phyloP scores from a whole-genome alignment of 2,113 vertebrate genomes.

The Coturnix japonica region DNA sequence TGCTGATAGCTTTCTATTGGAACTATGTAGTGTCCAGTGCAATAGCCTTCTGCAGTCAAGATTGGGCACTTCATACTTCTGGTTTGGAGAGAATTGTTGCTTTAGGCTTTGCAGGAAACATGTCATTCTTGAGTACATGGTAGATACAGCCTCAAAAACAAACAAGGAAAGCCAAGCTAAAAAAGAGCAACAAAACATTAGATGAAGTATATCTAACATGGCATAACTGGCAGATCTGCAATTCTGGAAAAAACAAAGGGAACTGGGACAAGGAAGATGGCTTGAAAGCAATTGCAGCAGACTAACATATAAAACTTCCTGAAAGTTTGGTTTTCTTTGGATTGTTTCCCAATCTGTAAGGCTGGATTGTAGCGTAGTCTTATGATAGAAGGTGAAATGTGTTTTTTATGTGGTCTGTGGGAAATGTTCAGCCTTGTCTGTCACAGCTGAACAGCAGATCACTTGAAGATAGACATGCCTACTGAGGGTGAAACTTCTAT shows the following conservation, averaged over 20 bases:
- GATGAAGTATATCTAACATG: not conserved
- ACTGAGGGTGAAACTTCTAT: not conserved
- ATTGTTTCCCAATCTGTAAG: accelerated
- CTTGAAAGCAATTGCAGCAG: not conserved
- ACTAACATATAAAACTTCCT: not conserved
- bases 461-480: not conserved
- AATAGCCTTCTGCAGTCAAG: not conserved
- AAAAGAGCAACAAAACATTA: not conserved
- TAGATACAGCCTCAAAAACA: not conserved
- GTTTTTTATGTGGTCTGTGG: not conserved
- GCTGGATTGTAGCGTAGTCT: not conserved
- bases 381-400: not conserved
- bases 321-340: not conserved
- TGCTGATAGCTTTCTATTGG: not conserved
- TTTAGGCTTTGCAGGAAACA: accelerated
- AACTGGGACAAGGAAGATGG: not conserved
- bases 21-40: not conserved
- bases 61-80: not conserved
- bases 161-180: not conserved
- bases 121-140: accelerated
- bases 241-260: not conserved
- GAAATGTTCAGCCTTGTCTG: not conserved
- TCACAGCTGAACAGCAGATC: not conserved
- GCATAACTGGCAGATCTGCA: not conserved
- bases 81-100: not conserved